Evolutionary conservation across 2,888 invertebrate genomes (phyloP), one percentile per base, ranked within the genome.

Genomic region (Papilio gigon): DNA sequence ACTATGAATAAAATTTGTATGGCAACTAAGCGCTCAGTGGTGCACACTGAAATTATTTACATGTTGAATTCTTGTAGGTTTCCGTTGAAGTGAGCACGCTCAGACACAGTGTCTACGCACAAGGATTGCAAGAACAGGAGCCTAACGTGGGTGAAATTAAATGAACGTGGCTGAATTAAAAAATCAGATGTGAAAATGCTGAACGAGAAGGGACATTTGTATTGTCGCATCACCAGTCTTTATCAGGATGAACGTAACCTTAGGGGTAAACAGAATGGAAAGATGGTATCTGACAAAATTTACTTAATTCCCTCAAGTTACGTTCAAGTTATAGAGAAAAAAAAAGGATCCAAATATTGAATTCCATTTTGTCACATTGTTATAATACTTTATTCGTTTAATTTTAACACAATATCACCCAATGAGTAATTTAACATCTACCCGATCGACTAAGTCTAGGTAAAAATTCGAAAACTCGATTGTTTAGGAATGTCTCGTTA

Each of bases 21-120:
- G 91, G 91, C 91, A 90, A 90, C 91, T 86, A 90, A 89, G 88
- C 89, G 83, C 80, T 88, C 90, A 90, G 90, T 86, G 89, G 74
- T 72, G 71, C 74, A 73, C 88, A 88, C 89, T 85, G 89, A 90
- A 78, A 78, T 83, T 90, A 91, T 90, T 85, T 90, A 90, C 90
- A 90, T 79, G 79, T 73, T 77, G 72, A 66, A 70, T 61, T 71
- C 71, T 53, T 53, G 53, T n/a, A 30, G 70, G 63, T 68, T 71
- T 70, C 65, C 60, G 53, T 47, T 65, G 56, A 64, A 70, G 61
- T 12, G 56, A 62, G 67, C 70, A 59, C 44, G 70, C 65, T 37
- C 53, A 65, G 53, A 62, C 60, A 37, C 3, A 35, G 17, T n/a
- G 33, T 8, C 9, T 14, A 1, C 17, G 42, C 42, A 33, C 30